phyloP scores from a whole-genome alignment of 2,888 invertebrate species.

The Oscheius sp. region DNA sequence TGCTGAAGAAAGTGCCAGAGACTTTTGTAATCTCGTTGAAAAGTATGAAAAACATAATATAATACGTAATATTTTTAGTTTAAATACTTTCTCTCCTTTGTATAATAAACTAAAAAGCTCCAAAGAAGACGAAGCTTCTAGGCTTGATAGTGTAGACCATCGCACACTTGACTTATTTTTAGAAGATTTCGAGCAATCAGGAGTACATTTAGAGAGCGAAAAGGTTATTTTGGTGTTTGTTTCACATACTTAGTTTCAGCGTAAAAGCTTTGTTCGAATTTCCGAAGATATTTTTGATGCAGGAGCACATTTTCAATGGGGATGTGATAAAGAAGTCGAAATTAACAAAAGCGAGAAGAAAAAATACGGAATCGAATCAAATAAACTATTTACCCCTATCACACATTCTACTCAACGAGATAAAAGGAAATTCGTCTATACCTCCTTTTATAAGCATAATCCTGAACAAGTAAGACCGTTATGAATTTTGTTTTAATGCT shows the following conservation, averaged over 20 bases:
- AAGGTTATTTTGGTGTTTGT: constrained; percentile 73
- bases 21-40: constrained; percentile 90
- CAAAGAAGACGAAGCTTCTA: constrained; percentile 77
- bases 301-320: constrained; percentile 64
- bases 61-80: constrained; percentile 54
- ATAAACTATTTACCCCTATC: constrained; percentile 44
- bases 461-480: constrained; percentile 41
- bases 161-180: constrained; percentile 88
- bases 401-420: constrained; percentile 45
- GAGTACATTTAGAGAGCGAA: constrained; percentile 86
- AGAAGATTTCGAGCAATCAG: constrained; percentile 96
- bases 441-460: constrained; percentile 56
- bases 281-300: constrained; percentile 53
- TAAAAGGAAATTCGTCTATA: constrained; percentile 53
- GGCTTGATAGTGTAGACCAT: constrained; percentile 77
- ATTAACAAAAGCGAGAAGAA: constrained; percentile 48
- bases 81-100: constrained; percentile 88
- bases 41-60: constrained; percentile 69
- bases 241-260: constrained; percentile 20
- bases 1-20: constrained; percentile 88
- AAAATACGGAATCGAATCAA: constrained; percentile 38
- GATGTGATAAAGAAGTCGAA: constrained; percentile 46
- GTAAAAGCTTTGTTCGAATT: constrained; percentile 39
- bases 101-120: constrained; percentile 82
- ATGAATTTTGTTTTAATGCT: background rate